A percentile compares a stretch with the other conserved stretches of the same genome.
Evolutionary conservation across 2,888 invertebrate genomes (phyloP).

Genomic region (Thymelicus lineola): DNA sequence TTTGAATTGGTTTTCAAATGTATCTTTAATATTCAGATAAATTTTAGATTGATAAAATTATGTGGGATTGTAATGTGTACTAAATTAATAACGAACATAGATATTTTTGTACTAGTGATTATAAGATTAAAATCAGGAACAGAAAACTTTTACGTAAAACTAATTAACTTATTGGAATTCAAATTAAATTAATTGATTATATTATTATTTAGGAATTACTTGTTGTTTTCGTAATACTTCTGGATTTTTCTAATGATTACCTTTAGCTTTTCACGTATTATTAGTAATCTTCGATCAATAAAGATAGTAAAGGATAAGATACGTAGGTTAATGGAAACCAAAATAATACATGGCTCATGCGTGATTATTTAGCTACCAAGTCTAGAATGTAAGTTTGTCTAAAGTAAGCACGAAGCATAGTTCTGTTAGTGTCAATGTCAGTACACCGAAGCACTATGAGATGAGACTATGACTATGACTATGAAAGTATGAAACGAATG

Average conservation of each 20-base stretch:
- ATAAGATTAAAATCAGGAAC: no score
- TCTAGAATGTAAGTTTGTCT: background rate
- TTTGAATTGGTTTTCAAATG: no score
- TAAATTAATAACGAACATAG: no score
- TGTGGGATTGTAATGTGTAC: no score
- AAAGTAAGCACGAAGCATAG: slow-evolving; percentile 14
- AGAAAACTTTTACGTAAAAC: no score
- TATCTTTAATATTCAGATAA: no score
- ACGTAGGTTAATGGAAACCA: background rate
- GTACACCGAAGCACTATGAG: slow-evolving; percentile 43
- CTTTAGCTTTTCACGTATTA: background rate
- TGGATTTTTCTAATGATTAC: background rate
- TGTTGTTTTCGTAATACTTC: background rate
- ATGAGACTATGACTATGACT: slow-evolving; percentile 23
- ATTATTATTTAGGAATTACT: no score
- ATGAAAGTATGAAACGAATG: slow-evolving; percentile 35
- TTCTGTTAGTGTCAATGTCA: slow-evolving; percentile 3
- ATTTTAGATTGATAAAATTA: no score
- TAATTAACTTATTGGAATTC: no score
- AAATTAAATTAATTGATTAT: no score
- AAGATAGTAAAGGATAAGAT: slow-evolving; percentile 6
- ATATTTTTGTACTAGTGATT: no score
- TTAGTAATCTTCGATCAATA: background rate
- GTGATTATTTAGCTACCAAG: background rate
- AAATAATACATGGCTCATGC: background rate